Base-by-base conservation (phyloP, 2,797 vertebrate species). In the Pteropus rufus region DNA sequence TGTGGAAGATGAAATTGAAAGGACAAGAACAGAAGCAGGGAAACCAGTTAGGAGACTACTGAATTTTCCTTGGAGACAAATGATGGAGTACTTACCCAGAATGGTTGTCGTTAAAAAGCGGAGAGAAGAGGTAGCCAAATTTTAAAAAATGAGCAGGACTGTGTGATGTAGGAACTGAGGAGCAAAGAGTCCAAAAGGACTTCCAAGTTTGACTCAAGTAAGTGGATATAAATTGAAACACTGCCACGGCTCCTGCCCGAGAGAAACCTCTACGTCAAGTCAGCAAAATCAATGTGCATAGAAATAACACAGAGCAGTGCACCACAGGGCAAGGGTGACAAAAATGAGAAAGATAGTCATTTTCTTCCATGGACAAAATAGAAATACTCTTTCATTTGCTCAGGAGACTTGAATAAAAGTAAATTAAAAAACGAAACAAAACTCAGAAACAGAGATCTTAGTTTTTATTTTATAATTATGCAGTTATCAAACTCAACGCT, bases 391-490 rank as follows among this genome's bases (percentile, higher is more conserved):
- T 21, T 46, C 19, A 19, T 29, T 54, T 60, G 16, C 49, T 64
- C 18, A 72, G 26, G 80, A 52, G 64, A 29, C 7, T 39, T 88
- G n/a, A n/a, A 65, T 31, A 58, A 85, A 76, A 91, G 29, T 39
- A 15, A 67, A 21, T 49, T 44, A 69, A 39, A 31, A 15, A 31
- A 36, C 36, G 4, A 36, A 36, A 36, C 36, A 70, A 21, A 5
- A 0, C 52, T 29, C 34, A 34, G 11, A 56, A 39, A 54, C 36
- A 54, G 49, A 86, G 15, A 14, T 94, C 54, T 82, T 9, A 10
- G 90, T 77, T 93, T 96, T 96, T 73, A 77, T 92, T 94, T 97
- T 86, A 95, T 8, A 85, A 46, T 86, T 64, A 69, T 31, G 69
- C 36, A 65, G 65, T 88, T 96, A 87, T 67, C 58, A 79, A 56